Evolutionary conservation across 2,113 vertebrate genomes (phyloP).

Genomic region (Campylomormyrus numenius): DNA sequence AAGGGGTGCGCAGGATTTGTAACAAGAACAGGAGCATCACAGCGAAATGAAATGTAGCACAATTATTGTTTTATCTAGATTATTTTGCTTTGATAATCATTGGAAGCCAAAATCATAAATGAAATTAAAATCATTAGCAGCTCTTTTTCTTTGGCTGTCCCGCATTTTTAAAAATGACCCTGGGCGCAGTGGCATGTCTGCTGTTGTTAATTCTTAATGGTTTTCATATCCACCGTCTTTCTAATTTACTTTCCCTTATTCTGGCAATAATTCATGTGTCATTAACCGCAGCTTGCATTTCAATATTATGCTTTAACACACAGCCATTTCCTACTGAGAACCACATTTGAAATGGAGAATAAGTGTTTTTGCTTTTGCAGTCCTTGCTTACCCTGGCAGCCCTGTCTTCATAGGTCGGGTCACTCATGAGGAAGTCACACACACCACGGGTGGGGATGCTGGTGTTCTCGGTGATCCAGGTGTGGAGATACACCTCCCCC

Average conservation of each 20-base stretch:
- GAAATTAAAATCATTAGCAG: not conserved
- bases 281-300: not conserved
- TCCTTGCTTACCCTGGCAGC: conserved; percentile 73
- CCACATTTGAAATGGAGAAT: not conserved
- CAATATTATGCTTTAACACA: not conserved
- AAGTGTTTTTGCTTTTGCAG: not conserved
- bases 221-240: not conserved
- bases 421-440: conserved; percentile 79
- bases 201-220: not conserved
- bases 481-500: conserved; percentile 90
- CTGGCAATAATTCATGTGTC: not conserved
- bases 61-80: not conserved
- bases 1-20: not conserved
- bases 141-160: not conserved
- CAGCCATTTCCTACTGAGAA: not conserved
- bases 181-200: not conserved
- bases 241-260: not conserved
- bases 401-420: conserved; percentile 71
- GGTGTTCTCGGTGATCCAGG: conserved; percentile 81
- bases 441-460: conserved; percentile 85
- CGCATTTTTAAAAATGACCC: not conserved
- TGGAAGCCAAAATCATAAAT: not conserved
- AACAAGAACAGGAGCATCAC: not conserved
- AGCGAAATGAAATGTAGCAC: not conserved
- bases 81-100: not conserved